These are phyloP conservation scores for Isoperla grammatica DNA, from an alignment of 2,888 invertebrate species.

Conservation along the genomic window DNA sequence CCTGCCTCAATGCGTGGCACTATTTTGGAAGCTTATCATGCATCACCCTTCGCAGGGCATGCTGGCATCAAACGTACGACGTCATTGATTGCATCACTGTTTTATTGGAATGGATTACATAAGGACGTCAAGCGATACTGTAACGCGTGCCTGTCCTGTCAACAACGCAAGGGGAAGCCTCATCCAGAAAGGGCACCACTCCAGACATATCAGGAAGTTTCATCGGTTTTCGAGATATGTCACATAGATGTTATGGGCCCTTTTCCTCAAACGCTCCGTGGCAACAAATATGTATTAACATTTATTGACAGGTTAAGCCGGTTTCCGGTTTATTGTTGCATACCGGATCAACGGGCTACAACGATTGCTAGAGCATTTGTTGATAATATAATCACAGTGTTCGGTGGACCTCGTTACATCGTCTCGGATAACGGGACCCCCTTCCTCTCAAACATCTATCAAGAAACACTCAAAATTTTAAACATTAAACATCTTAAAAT, in stretches of 20 bases:
- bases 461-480: not conserved
- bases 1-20: slow-evolving; percentile 16
- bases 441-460: not conserved
- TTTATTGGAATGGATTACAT: slow-evolving; percentile 20
- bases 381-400: not conserved
- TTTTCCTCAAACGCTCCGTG: not conserved
- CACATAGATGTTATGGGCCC: slow-evolving; percentile 8
- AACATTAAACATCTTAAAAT: not conserved
- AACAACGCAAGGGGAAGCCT: slow-evolving; percentile 12
- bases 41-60: slow-evolving; percentile 20
- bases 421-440: not conserved
- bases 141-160: slow-evolving; percentile 17
- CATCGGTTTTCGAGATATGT: slow-evolving; percentile 7
- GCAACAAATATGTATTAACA: not conserved
- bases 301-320: not conserved
- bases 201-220: slow-evolving; percentile 1
- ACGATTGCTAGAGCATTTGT: not conserved
- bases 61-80: slow-evolving; percentile 14
- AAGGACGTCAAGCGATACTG: slow-evolving; percentile 7
- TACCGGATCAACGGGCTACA: not conserved
- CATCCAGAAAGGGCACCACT: slow-evolving; percentile 18
- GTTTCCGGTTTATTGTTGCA: not conserved
- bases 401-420: not conserved
- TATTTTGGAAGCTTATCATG: slow-evolving; percentile 17
- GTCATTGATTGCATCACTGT: not conserved